Evolutionary conservation across 2,113 vertebrate species (phyloP), one percentile per base, ranked within the genome.

Genomic region (Heterotis niloticus): DNA sequence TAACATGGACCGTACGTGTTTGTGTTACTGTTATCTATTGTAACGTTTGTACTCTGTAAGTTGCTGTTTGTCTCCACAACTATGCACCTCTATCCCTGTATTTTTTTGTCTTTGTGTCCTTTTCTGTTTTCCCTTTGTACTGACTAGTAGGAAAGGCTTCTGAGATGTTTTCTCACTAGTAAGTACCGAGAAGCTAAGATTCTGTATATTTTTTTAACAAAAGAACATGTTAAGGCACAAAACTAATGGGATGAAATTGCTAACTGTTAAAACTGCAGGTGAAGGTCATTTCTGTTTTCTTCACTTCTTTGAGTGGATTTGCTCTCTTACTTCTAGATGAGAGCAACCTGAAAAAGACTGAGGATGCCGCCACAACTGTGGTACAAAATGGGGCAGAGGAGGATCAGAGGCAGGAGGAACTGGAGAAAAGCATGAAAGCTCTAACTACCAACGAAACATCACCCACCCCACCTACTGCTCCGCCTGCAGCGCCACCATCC

Each of bases 111-210:
- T 85, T 87, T 90, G 82, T 90, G 86, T 91, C 84, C 90, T 88
- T 87, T 82, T 89, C 34, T 92, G 87, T 44, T 44, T 44, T 87
- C 80, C 85, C 81, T 83, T 87, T 84, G 85, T 88, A 90, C 87
- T 93, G 88, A 82, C 75, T 84, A 78, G 76, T 92, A 96, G 95
- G 93, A 92, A 88, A 92, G 91, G 87, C 88, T 88, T 93, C 93
- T 86, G 92, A 94, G 91, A 94, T 88, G 93, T 93, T 95, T 90
- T 94, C 90, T 88, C 90, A 86, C 91, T 96, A 95, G 93, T 96
- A 95, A 96, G 94, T 96, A 95, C 89, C 89, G 91, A 93, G 87
- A 92, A 88, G 83, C 85, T 68, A n/a, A 75, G 78, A 78, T 26
- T 62, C 78, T 76, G 78, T 81, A 75, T 72, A 83, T 79, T 86